Evolutionary conservation across 2,888 invertebrate genomes (phyloP), one percentile per base, ranked within the genome.

Genomic region (Drosophila colorata): DNA sequence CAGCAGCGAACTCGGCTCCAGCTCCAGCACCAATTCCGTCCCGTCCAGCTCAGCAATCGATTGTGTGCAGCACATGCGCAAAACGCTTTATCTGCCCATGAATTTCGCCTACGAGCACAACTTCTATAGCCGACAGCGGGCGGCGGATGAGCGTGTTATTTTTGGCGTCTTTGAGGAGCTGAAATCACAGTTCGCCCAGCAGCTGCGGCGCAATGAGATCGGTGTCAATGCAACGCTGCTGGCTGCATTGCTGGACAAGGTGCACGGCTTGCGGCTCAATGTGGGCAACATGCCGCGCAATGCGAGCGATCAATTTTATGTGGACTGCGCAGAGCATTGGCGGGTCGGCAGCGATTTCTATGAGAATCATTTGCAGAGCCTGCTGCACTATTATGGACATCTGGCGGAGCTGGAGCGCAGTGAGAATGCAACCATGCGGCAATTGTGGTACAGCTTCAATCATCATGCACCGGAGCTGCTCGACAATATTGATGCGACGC

Each of bases 1-100:
- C 37, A 66, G 5, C 31, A 13, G 2, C 7, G 46, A 37, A 4
- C 13, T 8, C 31, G 6, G 33, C 43, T 44, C 14, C 18, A 51
- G 20, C 18, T 38, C 52, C n/a, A n/a, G n/a, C n/a, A n/a, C n/a
- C n/a, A n/a, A n/a, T n/a, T n/a, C n/a, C n/a, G n/a, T n/a, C n/a
- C n/a, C n/a, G n/a, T 44, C 14, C 18, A 51, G 20, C 18, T 38
- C 52, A 3, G 11, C 55, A 4, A 47, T 53, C 5, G 31, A 25
- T 2, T 90, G 90, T 51, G 69, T 91, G 13, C 79, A 78, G 4
- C 91, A 90, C 18, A 90, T 91, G 90, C 80, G 90, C 0, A 85
- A 88, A 33, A 76, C 76, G 0, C 78, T 90, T 2, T 82, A 87
- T 5, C 53, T 90, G 35, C 52, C 79, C 28, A 88, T 90, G 90